Percentiles rank a stretch among this genome's conserved stretches.
Conservation (phyloP, 2,113 vertebrate genomes). For the Herpailurus yagouaroundi region DNA sequence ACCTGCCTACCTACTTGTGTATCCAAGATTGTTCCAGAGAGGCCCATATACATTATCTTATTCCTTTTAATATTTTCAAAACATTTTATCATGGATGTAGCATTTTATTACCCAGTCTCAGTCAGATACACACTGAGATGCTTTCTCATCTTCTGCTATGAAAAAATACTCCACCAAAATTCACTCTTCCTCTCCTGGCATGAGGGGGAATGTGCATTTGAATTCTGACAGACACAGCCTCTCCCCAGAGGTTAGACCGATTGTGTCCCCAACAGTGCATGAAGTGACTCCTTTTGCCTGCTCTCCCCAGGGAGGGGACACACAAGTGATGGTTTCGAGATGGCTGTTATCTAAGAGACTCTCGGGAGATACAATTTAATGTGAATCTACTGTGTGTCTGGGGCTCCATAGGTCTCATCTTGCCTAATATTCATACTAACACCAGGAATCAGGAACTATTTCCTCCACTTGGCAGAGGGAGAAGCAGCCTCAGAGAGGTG, state of each 20-base stretch:
- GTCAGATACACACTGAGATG: neutral
- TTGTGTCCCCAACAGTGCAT: neutral
- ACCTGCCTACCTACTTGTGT: neutral
- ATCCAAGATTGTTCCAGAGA: neutral
- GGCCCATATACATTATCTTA: neutral
- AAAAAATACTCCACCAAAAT: neutral
- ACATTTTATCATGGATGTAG: neutral
- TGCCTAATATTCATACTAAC: too few species aligned
- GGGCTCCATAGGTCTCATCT: too few species aligned
- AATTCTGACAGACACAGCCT: neutral
- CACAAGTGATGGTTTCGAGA: too few species aligned
- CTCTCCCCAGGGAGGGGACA: neutral
- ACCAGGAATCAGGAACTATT: neutral
- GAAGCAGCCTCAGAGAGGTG: neutral
- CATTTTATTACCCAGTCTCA: neutral
- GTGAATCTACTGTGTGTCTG: accelerated
- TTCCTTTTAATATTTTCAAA: neutral
- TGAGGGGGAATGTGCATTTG: accelerated
- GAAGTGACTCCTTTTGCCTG: neutral
- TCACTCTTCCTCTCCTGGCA: neutral
- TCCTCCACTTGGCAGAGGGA: neutral
- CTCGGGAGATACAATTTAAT: neutral
- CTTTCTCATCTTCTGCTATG: neutral
- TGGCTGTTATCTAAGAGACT: neutral
- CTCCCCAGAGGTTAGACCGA: neutral